phyloP scores from a whole-genome alignment of 2,113 vertebrate genomes.

The Arothron firmamentum region DNA sequence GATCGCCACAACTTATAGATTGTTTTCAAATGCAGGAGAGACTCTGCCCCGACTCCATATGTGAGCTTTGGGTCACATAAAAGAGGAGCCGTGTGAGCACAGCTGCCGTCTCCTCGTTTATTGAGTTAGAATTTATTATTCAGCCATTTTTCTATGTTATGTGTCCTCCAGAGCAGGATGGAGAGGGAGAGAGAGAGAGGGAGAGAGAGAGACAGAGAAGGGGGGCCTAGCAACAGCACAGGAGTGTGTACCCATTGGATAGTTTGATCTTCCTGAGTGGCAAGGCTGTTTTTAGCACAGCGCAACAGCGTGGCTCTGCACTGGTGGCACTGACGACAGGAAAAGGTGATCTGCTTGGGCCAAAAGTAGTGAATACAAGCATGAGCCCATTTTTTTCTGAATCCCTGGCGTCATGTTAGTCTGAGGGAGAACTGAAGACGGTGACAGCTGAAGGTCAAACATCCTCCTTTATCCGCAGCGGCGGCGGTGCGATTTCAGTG shows the following conservation, averaged over 20 bases:
- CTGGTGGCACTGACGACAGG: conserved; percentile 46
- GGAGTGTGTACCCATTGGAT: conserved; percentile 67
- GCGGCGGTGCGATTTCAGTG: conserved; percentile 14
- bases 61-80: conserved; percentile 33
- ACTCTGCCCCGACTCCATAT: conserved; percentile 18
- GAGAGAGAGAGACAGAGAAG: conserved; percentile 46
- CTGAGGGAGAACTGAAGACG: conserved; percentile 31
- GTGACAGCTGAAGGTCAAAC: conserved; percentile 58
- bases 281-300: conserved; percentile 69
- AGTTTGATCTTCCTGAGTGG: conserved; percentile 70
- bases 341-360: conserved; percentile 39
- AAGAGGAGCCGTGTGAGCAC: conserved; percentile 63
- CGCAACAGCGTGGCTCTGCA: conserved; percentile 62
- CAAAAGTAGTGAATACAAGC: conserved; percentile 25
- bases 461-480: conserved; percentile 38
- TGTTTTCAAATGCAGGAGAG: conserved; percentile 21
- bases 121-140: conserved; percentile 78
- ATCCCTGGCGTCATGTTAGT: conserved; percentile 36
- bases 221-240: conserved; percentile 70
- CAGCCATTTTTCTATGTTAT: conserved; percentile 74
- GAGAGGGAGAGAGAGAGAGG: conserved; percentile 45
- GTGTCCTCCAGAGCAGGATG: conserved; percentile 65
- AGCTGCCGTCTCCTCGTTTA: conserved; percentile 73
- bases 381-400: conserved; percentile 40
- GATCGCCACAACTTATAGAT: conserved; percentile 7